Percentiles rank a stretch among this genome's conserved stretches.
Evolutionary conservation across 2,797 vertebrate species (phyloP).

Genomic region (Bradypus variegatus): DNA sequence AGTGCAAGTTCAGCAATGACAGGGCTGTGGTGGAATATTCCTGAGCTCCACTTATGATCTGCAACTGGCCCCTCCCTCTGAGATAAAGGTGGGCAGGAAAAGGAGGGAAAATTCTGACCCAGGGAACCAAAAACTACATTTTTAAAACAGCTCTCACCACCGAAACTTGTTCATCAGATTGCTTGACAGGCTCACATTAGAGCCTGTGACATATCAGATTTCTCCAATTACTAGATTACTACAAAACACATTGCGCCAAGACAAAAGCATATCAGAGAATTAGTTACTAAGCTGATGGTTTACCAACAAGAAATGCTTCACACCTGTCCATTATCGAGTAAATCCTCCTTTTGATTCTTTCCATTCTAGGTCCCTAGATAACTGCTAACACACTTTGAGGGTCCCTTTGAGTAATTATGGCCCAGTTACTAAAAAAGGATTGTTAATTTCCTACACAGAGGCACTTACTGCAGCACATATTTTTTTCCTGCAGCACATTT

Average conservation of each 20-base stretch:
- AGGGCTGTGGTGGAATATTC: neutral
- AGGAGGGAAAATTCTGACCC: slow-evolving; percentile 11
- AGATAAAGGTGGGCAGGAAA: slow-evolving; percentile 49
- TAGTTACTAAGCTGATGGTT: neutral
- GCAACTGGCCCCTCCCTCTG: slow-evolving; percentile 64
- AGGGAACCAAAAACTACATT: slow-evolving; percentile 11
- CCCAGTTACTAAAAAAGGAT: slow-evolving; percentile 63
- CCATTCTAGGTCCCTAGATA: slow-evolving; percentile 40
- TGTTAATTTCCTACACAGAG: slow-evolving; percentile 41
- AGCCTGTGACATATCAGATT: neutral
- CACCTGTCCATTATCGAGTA: neutral
- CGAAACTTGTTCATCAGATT: slow-evolving; percentile 26
- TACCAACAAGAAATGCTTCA: neutral
- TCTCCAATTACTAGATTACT: slow-evolving; percentile 36
- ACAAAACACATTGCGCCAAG: neutral
- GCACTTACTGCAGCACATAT: neutral
- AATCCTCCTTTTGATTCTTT: neutral
- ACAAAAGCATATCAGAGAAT: neutral
- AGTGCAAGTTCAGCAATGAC: neutral
- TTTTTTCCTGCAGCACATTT: neutral
- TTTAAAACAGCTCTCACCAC: neutral
- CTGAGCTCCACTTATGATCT: slow-evolving; percentile 46
- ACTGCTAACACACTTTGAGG: slow-evolving; percentile 57
- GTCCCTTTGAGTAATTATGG: slow-evolving; percentile 56
- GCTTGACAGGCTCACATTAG: neutral